Base-by-base conservation (phyloP, 2,113 vertebrate species). In the Xiphophorus hellerii region DNA sequence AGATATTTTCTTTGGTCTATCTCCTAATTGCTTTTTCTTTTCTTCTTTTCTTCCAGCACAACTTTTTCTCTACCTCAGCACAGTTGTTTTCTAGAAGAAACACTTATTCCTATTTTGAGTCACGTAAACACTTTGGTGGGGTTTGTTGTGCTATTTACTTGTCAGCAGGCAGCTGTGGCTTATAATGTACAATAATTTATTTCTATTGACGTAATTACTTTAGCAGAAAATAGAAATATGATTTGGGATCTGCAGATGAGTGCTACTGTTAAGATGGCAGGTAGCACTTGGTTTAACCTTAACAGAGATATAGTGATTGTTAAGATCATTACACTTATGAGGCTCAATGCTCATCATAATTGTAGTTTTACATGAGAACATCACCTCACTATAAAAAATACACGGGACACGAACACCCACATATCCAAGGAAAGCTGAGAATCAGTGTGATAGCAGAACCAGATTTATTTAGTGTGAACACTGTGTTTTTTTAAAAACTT, bases 91-190 rank as follows among this genome's bases (percentile, higher is more conserved):
- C 63, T 60, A 73, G 65, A 82, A 87, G 17, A 87, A 11, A 61
- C 66, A 80, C 60, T 81, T 65, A 66, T 39, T 82, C 82, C 51
- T 48, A 74, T 90, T 83, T 88, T 69, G 73, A 82, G 81, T 80
- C 79, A 73, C 65, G 83, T 77, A 79, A 88, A 85, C 80, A 78
- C 80, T 85, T 86, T 83, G 64, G 74, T 81, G 72, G 76, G 63
- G 66, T 84, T 74, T 84, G 77, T 76, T 84, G 63, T 69, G 87
- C 80, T 81, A 77, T 83, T 88, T 85, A 88, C 83, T 72, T 84
- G 72, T 73, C 78, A 64, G 68, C 70, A 75, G 66, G 73, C 74
- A 84, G 64, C 66, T 4, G 81, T n/a, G 70, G 68, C 66, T 83
- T 25, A 25, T 25, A 54, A 54, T 54, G 9, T 0, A 54, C 51